Base-by-base conservation (phyloP, 2,888 invertebrate genomes). In the Autographa gamma region DNA sequence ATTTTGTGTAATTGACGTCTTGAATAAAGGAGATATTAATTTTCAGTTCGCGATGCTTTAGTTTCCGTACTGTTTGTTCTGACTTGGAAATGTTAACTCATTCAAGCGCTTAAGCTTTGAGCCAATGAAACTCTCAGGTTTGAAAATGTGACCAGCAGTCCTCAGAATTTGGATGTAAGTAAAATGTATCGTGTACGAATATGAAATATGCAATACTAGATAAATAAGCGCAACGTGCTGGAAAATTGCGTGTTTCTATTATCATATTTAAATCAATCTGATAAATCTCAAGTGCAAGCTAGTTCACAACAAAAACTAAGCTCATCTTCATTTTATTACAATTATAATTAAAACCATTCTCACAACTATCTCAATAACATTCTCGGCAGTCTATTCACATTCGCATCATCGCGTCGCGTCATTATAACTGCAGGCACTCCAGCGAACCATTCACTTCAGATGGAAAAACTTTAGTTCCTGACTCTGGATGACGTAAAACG, bases 401-500 rank as follows among this genome's bases (percentile, higher is more conserved):
- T 69, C 69, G 62, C 74, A 60, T 78, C 66, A 74, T 6, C 34
- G 60, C 64, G 62, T 31, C 60, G 60, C 43, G 66, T 71, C 69
- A 78, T 79, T 80, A 80, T 61, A 76, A 68, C 63, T 60, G 38
- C 61, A 25, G 25, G 25, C 25, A 61, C 66, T 43, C 64, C 66
- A 79, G 73, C 68, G 60, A 81, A 77, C 71, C 73, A 79, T 75
- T 77, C 74, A 60, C 77, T 68, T 72, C 64, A 68, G 69, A 74
- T 74, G 71, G 62, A 80, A 82, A 82, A 82, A 82, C 71, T 73
- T 65, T 34, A 69, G 76, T 80, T 74, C 80, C 78, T 76, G 72
- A 48, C 67, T 74, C 65, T 62, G 74, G 69, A 73, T 81, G 78
- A 76, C 69, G 73, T 41, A 69, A 83, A 83, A 84, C 86, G 83